Evolutionary conservation across 2,888 invertebrate species (phyloP).

Genomic region (Onthophagus sagittarius): DNA sequence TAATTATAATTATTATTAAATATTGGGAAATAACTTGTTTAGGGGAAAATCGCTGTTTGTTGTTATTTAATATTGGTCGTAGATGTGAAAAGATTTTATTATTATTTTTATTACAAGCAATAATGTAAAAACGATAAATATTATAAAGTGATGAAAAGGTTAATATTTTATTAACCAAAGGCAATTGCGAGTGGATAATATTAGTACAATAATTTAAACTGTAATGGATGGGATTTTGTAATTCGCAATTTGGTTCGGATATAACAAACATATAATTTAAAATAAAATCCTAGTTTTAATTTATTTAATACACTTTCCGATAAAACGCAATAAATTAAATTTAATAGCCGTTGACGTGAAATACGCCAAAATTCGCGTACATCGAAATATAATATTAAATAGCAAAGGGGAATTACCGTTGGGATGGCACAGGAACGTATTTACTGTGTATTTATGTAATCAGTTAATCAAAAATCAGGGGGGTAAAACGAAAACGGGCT

Average conservation of each 20-base stretch:
- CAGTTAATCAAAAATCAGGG: slow-evolving; percentile 3
- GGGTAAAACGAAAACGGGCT: not conserved
- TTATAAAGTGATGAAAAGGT: not conserved
- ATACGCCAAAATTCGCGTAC: not conserved
- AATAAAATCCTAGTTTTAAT: not conserved
- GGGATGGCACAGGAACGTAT: not conserved
- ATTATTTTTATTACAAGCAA: no score
- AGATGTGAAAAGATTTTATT: no score
- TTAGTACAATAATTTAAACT: not conserved
- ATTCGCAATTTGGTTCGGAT: not conserved
- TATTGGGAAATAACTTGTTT: no score
- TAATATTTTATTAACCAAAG: not conserved
- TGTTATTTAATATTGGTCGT: no score
- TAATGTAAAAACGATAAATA: not conserved
- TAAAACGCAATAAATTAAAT: not conserved
- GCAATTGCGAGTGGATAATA: not conserved
- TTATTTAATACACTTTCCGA: not conserved
- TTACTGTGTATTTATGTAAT: slow-evolving; percentile 4
- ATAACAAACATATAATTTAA: not conserved
- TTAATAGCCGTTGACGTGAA: not conserved
- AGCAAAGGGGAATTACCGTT: not conserved
- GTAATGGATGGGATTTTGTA: not conserved
- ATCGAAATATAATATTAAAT: slow-evolving; percentile 5
- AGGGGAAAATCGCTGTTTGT: no score
- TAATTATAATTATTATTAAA: no score